Base-by-base conservation (phyloP, 2,797 vertebrate genomes). In the Eulemur rubriventer region DNA sequence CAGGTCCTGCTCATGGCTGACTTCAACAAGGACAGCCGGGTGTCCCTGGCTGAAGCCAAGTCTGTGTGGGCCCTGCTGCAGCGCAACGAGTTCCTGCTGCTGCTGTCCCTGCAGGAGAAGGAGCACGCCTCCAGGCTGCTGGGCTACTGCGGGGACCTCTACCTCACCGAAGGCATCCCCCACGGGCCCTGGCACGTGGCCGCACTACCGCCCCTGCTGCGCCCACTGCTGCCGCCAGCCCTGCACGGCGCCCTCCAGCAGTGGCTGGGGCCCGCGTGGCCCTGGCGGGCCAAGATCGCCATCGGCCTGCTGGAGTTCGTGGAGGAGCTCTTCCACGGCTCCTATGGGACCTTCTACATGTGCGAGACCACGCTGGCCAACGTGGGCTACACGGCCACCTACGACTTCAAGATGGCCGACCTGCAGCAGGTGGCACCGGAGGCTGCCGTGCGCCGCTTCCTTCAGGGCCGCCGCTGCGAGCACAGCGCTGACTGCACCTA, bases 241-340 rank as follows among this genome's bases (percentile, higher is more conserved):
- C 13, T 99, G 87, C 99, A 98, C 92, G 97, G 98, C 5, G 86
- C 99, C 46, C 59, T 99, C 78, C 99, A 99, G 98, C 99, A 99
- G 98, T 99, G 99, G 99, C 99, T 99, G 0, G 99, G 99, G 0
- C 99, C 99, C 0, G 99, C 99, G 0, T 99, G 99, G 99, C 99
- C 99, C 0, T 99, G 99, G 52, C 98, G 99, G 9, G 99, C 99
- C 7, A 99, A 99, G 94, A 99, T 99, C 1, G 99, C 99, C 98
- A 99, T 99, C 0, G 99, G 99, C 57, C 98, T 99, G n/a, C 98
- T 99, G 98, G 99, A 99, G 97, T 99, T 99, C 0, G 99, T 99
- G 97, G 99, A 99, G 93, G 99, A 99, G 96, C 99, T 99, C 17
- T 99, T 99, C 98, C 99, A 99, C 0, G 99, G 99, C 0, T 98